Evolutionary conservation across 1,140 invertebrate species (phyloP), one percentile per base, ranked within the genome.

Genomic region (Bactericera cockerelli): DNA sequence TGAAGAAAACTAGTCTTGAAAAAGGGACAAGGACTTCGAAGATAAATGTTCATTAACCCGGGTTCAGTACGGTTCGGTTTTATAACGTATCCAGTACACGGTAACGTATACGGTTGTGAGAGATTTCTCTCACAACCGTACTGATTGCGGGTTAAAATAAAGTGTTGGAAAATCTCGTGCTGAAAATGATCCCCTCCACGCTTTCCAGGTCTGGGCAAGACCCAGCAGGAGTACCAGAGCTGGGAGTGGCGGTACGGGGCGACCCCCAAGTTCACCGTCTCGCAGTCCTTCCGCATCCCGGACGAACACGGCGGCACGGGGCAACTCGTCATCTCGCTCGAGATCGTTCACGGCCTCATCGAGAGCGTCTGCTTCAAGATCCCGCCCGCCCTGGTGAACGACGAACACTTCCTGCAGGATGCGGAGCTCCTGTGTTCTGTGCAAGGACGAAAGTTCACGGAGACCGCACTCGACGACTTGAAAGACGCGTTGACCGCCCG

Each of bases 191-290:
- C n/a, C n/a, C n/a, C n/a, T n/a, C 38, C 26, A 53, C 62, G 58
- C 60, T 59, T 71, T 68, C 33, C 67, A 84, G 85, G 86, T 65
- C 76, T 93, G 11, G 66, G 76, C 24, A 67, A 76, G 58, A 76
- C 87, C 59, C 75, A 76, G 39, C 69, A 78, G 39, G 78, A 84
- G 60, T 79, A 92, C 24, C 68, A 74, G 61, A 83, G 80, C 14
- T 95, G 91, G 90, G 79, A 89, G 55, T 95, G 90, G 91, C 79
- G 80, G 56, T 92, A 79, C 71, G 92, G 88, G n/a, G 84, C 81
- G 68, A 89, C 90, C 1, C 92, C 92, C 1, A 80, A 81, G 65
- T 96, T 95, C 70, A 80, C 77, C 1, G 78, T 89, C 42, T 49
- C 42, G 4, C 42, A 49, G 19, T 49, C 42, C 8, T 49, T 49